Percentiles rank a stretch among this genome's conserved stretches.
phyloP scores from a whole-genome alignment of 1,140 invertebrate species.

The Nylanderia fulva region DNA sequence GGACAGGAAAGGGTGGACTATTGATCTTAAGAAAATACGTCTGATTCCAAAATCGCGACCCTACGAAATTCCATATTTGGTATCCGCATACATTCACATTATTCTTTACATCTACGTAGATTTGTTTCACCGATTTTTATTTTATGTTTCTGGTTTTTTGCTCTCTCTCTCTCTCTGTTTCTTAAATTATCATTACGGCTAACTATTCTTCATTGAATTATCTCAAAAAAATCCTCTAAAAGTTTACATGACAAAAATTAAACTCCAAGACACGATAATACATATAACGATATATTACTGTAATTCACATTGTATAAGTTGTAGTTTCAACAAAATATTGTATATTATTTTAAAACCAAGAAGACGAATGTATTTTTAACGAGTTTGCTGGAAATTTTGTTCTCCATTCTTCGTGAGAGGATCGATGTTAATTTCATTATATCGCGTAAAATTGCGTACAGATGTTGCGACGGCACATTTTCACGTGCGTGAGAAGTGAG shows the following conservation, averaged over 20 bases:
- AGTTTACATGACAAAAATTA: too few relatives aligned
- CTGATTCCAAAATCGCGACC: background rate
- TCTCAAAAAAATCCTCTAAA: too few relatives aligned
- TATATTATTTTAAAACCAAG: background rate
- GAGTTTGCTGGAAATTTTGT: background rate
- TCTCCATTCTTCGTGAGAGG: background rate
- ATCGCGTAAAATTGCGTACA: background rate
- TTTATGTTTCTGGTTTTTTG: too few relatives aligned
- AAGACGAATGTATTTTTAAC: background rate
- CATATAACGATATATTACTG: too few relatives aligned
- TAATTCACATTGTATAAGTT: too few relatives aligned
- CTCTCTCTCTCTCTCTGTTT: background rate
- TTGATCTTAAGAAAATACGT: constrained; percentile 61
- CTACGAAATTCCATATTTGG: background rate
- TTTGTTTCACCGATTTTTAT: background rate
- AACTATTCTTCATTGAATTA: background rate
- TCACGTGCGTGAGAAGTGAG: constrained; percentile 59
- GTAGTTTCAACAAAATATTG: too few relatives aligned
- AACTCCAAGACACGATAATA: too few relatives aligned
- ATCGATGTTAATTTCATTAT: constrained; percentile 5
- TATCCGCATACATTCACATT: background rate
- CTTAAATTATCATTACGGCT: background rate
- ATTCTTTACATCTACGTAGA: background rate
- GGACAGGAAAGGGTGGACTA: constrained; percentile 49
- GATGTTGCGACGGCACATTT: constrained; percentile 1